Conservation (phyloP, 2,888 invertebrate genomes). For the Andrena bucephala region DNA sequence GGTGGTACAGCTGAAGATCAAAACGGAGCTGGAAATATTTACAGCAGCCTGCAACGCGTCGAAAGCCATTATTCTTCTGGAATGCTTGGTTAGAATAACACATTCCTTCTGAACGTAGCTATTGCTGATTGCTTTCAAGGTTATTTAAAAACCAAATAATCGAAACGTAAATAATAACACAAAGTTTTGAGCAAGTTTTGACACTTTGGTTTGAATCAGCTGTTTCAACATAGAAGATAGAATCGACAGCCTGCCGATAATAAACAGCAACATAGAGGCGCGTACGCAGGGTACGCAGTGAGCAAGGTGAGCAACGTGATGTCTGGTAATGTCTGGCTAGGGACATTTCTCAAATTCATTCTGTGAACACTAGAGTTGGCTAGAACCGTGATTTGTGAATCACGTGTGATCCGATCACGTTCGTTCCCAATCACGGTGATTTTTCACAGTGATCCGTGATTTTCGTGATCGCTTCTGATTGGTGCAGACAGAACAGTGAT, state of each 20-base stretch:
- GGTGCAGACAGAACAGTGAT: no score
- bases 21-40: slow-evolving; percentile 3
- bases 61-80: neutral
- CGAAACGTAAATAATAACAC: neutral
- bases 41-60: neutral
- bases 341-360: neutral
- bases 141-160: neutral
- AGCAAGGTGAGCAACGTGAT: neutral
- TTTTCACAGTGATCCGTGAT: no score
- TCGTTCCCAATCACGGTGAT: no score
- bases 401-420: no score
- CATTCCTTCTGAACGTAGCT: slow-evolving; percentile 1
- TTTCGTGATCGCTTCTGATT: no score
- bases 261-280: neutral
- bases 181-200: slow-evolving; percentile 4
- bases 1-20: slow-evolving; percentile 6
- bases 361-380: no score
- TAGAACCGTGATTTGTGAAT: no score
- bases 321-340: neutral
- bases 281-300: neutral
- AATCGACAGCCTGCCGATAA: neutral
- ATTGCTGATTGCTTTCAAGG: neutral
- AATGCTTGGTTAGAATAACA: neutral
- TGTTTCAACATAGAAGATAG: slow-evolving; percentile 44
- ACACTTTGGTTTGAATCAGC: slow-evolving; percentile 33